Base-by-base conservation (phyloP, 2,888 invertebrate species). In the Melanotus villosus region DNA sequence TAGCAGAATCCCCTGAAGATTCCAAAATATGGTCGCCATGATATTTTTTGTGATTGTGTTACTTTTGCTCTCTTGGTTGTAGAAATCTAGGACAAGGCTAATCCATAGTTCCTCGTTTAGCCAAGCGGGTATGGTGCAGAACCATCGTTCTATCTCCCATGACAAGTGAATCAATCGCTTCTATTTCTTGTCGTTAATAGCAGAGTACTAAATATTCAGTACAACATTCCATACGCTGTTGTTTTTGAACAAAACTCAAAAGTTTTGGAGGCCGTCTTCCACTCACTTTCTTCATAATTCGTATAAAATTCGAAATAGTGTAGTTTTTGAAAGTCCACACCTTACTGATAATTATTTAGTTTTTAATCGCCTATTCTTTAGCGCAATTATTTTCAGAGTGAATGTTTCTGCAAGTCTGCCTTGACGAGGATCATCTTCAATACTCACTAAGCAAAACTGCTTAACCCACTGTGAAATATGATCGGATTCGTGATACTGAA, bases 281-380 rank as follows among this genome's bases (percentile, higher is more conserved):
- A 65, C 65, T 65, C 14, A 65, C 65, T 45, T 64, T 38, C 2
- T 54, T 64, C 56, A 64, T 41, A 26, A 26, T 2, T 41, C 50
- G 26, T 64, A 23, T 19, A 57, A 32, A 38, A 38, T 38, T 21
- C 43, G 26, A 34, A 23, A 23, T 7, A 57, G 26, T 14, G 41
- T 56, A 12, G 36, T 36, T 50, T 38, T 16, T 21, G 43, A 56
- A 56, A 57, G 34, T 23, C 30, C 50, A 30, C 4, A 34, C 36
- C 41, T 59, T 1, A 30, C 57, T 65, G 65, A 14, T 21, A 65
- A 7, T 47, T 65, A 30, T 59, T 45, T 43, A 32, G 38, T 23
- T 34, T 65, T 41, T 36, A 56, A 23, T 34, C 52, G 30, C 14
- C 16, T 32, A 47, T 63, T 19, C 16, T 3, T 19, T 14, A 63